phyloP scores from a whole-genome alignment of 1,140 invertebrate species.

The Drosophila serrata region DNA sequence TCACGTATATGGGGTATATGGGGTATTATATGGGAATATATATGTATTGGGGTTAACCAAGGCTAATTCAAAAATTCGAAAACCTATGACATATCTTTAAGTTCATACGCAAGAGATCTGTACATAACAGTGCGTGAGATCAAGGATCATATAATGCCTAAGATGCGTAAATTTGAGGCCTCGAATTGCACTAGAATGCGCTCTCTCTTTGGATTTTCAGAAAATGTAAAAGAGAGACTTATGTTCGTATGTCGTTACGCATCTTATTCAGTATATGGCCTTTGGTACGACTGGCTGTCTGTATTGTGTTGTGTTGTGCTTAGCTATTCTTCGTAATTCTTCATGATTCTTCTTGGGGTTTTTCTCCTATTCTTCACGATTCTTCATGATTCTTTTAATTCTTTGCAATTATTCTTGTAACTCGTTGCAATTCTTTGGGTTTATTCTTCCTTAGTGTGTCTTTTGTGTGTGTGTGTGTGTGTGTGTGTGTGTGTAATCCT shows the following conservation, averaged over 20 bases:
- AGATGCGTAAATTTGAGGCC: conserved; percentile 2
- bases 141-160: conserved; percentile 8
- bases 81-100: conserved; percentile 48
- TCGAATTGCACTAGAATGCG: not conserved
- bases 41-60: conserved; percentile 19
- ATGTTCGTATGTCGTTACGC: not conserved
- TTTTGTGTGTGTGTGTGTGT: conserved; percentile 17
- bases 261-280: not conserved
- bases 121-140: conserved; percentile 20
- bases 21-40: conserved; percentile 10
- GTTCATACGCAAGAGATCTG: conserved; percentile 37
- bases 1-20: conserved; percentile 67
- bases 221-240: not conserved
- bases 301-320: conserved; percentile 10
- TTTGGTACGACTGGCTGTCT: conserved; percentile 1
- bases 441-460: not conserved
- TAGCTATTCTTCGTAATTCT: not conserved
- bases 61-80: conserved; percentile 44
- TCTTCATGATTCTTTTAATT: not conserved
- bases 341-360: not conserved
- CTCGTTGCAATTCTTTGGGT: not conserved
- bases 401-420: not conserved
- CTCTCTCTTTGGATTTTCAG: not conserved
- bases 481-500: not conserved
- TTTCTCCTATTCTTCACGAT: not conserved